These are phyloP conservation scores for Agonopterix arenella DNA, from an alignment of 2,888 invertebrate species.

Conservation along the genomic window DNA sequence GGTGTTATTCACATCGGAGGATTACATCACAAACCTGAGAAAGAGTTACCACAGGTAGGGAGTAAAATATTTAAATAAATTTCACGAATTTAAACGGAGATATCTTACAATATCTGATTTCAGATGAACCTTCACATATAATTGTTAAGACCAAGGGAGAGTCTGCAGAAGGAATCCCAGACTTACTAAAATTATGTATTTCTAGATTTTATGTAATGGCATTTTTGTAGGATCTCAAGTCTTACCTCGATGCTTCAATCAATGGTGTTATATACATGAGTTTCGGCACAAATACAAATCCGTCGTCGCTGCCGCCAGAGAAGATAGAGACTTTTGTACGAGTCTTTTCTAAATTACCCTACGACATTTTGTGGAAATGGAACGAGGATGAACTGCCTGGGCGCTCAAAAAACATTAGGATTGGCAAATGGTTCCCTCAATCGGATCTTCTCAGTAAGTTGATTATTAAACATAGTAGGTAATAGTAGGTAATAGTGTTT, in stretches of 20 bases:
- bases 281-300: constrained; percentile 52
- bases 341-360: constrained; percentile 51
- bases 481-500: too few relatives aligned
- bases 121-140: too few relatives aligned
- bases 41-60: constrained; percentile 39
- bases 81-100: neutral
- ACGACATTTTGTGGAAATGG: constrained; percentile 64
- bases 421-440: constrained; percentile 51
- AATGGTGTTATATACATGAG: constrained; percentile 61
- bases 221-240: constrained; percentile 12
- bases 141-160: too few relatives aligned
- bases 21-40: constrained; percentile 37
- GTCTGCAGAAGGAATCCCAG: too few relatives aligned
- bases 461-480: too few relatives aligned
- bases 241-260: constrained; percentile 44
- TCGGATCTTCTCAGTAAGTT: constrained; percentile 14
- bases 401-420: constrained; percentile 45
- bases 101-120: too few relatives aligned
- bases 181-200: too few relatives aligned
- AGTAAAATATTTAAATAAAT: neutral
- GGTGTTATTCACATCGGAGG: constrained; percentile 52
- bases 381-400: constrained; percentile 43
- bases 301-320: constrained; percentile 35
- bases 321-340: constrained; percentile 33
- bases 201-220: too few relatives aligned